phyloP scores from a whole-genome alignment of 2,888 invertebrate genomes.

The Callimorpha dominula region DNA sequence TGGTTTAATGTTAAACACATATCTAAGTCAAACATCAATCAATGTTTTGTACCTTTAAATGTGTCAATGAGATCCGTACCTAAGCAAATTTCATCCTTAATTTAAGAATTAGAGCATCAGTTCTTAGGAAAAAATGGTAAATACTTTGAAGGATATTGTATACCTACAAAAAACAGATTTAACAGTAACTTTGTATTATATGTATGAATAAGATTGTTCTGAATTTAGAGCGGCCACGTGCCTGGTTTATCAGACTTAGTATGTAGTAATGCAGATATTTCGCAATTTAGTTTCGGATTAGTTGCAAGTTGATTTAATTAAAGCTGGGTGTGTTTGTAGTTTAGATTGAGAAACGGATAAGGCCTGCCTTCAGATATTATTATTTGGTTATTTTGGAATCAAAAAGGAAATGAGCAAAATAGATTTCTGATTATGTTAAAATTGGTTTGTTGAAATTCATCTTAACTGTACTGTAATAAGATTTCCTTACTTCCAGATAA shows the following conservation, averaged over 20 bases:
- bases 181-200: conserved; percentile 19
- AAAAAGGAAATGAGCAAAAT: conserved; percentile 28
- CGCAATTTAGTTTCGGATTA: conserved; percentile 38
- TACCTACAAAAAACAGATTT: conserved; percentile 31
- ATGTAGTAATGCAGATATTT: conserved; percentile 48
- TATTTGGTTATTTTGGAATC: conserved; percentile 8
- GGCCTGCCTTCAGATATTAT: conserved; percentile 21
- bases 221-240: conserved; percentile 57
- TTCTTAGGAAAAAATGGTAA: not conserved
- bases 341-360: conserved; percentile 42
- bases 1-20: too few species aligned
- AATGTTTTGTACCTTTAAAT: too few species aligned
- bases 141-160: not conserved
- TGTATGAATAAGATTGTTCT: conserved; percentile 22
- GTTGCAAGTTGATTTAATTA: conserved; percentile 49
- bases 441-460: not conserved
- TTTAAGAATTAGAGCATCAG: not conserved
- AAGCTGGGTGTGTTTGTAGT: conserved; percentile 41
- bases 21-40: too few species aligned
- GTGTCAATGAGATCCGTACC: too few species aligned
- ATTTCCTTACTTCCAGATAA: not conserved
- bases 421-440: conserved; percentile 1
- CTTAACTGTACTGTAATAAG: not conserved
- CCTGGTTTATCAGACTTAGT: conserved; percentile 31
- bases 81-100: not conserved